Conservation (phyloP, 2,797 vertebrate genomes). For the Carcharodon carcharias region DNA sequence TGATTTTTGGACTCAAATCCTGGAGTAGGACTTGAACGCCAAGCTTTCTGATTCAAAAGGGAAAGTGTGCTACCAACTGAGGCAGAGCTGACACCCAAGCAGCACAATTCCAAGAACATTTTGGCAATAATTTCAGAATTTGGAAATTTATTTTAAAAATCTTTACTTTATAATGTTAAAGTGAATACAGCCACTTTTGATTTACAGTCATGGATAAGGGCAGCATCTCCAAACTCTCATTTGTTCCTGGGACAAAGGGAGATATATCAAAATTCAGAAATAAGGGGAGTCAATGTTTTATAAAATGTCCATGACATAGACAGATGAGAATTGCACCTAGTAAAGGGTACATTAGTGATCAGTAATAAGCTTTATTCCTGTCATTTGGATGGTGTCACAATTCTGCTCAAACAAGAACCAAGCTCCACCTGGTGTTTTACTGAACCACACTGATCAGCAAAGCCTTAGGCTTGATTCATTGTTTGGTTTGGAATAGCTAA, state of each 20-base stretch:
- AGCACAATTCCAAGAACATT: neutral
- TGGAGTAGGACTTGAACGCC: neutral
- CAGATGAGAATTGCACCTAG: neutral
- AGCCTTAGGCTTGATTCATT: neutral
- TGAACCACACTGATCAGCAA: neutral
- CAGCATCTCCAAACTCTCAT: neutral
- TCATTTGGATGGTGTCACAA: neutral
- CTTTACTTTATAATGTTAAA: neutral
- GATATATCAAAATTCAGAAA: neutral
- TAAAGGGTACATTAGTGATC: neutral
- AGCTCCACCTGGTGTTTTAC: neutral
- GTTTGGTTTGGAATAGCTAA: neutral
- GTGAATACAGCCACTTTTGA: neutral
- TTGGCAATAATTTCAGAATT: neutral
- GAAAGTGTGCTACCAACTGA: neutral
- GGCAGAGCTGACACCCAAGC: neutral
- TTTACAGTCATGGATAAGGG: neutral
- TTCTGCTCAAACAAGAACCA: neutral
- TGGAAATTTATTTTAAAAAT: neutral
- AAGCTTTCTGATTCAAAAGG: too few relatives aligned
- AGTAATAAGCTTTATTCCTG: neutral
- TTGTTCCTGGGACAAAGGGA: neutral
- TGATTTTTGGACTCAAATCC: neutral
- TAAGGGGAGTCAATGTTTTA: neutral
- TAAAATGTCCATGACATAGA: neutral